Evolutionary conservation across 1,140 invertebrate species (phyloP), one percentile per base, ranked within the genome.

Genomic region (Globodera ellingtonae): DNA sequence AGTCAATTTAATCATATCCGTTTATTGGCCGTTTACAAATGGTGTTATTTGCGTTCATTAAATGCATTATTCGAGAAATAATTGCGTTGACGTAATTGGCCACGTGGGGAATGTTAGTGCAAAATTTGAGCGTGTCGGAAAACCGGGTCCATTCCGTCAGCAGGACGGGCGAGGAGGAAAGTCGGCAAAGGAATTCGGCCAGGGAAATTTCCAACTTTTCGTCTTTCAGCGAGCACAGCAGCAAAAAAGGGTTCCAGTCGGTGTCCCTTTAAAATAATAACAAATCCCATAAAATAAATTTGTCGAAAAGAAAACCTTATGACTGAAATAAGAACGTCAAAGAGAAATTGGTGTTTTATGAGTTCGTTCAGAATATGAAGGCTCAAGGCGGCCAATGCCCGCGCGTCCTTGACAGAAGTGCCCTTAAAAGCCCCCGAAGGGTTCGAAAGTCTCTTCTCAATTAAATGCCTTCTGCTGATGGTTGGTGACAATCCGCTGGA

Each of bases 1-100:
- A 35, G 35, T 35, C 35, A 35, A 35, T 35, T 35, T 35, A 35
- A 35, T 35, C 35, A 35, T 35, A 35, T 35, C 35, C 35, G 35
- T 35, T 35, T 35, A 35, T 35, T 35, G 35, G 35, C 35, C 35
- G 35, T 35, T 35, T 35, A 3, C 35, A 35, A 35, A 2, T 2
- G 2, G 59, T 65, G 59, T 18, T 44, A 21, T 6, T 9, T 44
- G 15, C 4, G 18, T 6, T 44, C 9, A 15, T 13, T 67, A 10
- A 21, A 6, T 67, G 66, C 66, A 67, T 67, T 67, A 65, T 65
- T 67, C 66, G 66, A 44, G n/a, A 21, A 67, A 67, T 21, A 44
- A 65, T 65, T 3, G 13, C 13, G 59, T 21, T 65, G n/a, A 65
- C 59, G n/a, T 15, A 65, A 21, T 13, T 13, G 59, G n/a, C 59